Conservation (phyloP, 2,888 invertebrate species). For the Listrodromus nycthemerus region DNA sequence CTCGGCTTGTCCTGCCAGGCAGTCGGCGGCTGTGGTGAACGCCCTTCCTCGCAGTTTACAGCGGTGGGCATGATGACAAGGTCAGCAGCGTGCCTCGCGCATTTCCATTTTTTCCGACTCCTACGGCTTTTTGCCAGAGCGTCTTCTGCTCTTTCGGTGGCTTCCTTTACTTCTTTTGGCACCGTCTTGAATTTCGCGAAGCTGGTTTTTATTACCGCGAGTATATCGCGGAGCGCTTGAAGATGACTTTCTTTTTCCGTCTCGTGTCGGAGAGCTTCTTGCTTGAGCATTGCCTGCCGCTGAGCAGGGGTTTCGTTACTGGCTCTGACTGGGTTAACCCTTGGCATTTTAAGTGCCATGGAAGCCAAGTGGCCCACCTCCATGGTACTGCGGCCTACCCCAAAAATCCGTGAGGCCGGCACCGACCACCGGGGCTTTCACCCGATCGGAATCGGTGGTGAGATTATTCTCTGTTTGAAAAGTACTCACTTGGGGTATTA, state of each 20-base stretch:
- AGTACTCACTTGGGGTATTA: conserved; percentile 38
- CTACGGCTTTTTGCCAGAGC: neutral
- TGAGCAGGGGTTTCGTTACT: neutral
- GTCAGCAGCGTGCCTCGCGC: neutral
- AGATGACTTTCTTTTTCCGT: conserved; percentile 5
- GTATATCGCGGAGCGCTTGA: neutral
- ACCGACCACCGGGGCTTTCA: neutral
- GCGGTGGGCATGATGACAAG: neutral
- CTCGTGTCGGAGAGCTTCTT: conserved; percentile 19
- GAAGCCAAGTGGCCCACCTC: no score
- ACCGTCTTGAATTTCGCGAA: conserved; percentile 20
- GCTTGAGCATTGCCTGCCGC: conserved; percentile 15
- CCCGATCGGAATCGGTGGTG: conserved; percentile 60
- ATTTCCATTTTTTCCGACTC: neutral
- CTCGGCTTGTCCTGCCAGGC: neutral
- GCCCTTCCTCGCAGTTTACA: conserved; percentile 1
- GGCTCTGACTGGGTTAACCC: no score
- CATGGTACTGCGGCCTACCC: conserved; percentile 16
- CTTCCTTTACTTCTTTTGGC: conserved; percentile 22
- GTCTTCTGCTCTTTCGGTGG: conserved; percentile 21
- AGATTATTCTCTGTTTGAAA: conserved; percentile 49
- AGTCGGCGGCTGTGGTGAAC: neutral
- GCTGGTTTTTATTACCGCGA: conserved; percentile 18
- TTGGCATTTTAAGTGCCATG: no score
- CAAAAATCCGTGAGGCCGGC: conserved; percentile 63